Base-by-base conservation (phyloP, 2,888 invertebrate genomes). In the Pristionchus exspectatus region DNA sequence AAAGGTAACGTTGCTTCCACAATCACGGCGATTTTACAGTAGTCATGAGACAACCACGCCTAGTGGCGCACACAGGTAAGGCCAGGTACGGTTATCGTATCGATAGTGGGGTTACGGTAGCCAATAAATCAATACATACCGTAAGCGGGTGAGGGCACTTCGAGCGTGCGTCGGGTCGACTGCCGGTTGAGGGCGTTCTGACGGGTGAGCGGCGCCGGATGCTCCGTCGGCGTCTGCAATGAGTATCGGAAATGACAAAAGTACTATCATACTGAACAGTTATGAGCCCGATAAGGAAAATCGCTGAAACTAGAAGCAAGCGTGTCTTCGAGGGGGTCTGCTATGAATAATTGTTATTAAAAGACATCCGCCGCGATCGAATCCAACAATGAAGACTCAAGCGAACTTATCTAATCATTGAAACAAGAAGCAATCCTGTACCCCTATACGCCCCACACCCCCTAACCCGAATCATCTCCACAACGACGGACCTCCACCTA, bases 131-230 rank as follows among this genome's bases (percentile, higher is more conserved):
- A 16, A 74, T 74, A 74, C 81, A 1, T 81, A 59, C 87, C 87
- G 54, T 54, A 87, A 9, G 27, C 50, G 7, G 87, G 87, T 24
- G 86, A 86, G 66, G 87, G 87, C n/a, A 87, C 87, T 14, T 87
- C 87, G n/a, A 87, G 87, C 33, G 87, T 69, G 33, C 84, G 27
- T 27, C 59, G 44, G 24, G 87, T 87, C n/a, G 87, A 87, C 87
- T 87, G 87, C 30, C 87, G 24, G 1, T 87, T 38, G 14, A 87
- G 54, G 87, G 66, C 87, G 69, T 69, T 87, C 87, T 87, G 87
- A 27, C 87, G 87, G 18, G 87, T 69, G 27, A 87, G 69, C 27
- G 87, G 69, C 7, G 44, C 87, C 3, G 69, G 66, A 14, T 27
- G 69, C 18, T 87, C 87, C n/a, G 87, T 21, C 0, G 86, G 50